Evolutionary conservation across 2,888 invertebrate species (phyloP), one percentile per base, ranked within the genome.

Genomic region (Tetropium fuscum): DNA sequence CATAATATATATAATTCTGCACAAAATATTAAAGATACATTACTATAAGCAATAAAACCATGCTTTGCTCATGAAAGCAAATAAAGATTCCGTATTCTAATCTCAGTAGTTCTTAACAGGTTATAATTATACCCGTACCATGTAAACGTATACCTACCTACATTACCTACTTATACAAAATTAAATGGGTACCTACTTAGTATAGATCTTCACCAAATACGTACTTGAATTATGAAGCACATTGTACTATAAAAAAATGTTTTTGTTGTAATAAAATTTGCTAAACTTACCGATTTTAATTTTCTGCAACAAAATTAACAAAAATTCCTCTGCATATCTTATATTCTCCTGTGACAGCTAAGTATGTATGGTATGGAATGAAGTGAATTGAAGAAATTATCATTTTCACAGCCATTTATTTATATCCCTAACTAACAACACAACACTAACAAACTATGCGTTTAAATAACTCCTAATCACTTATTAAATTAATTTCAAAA

Each of bases 231-330:
- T 16, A 40, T 40, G 10, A 38, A 25, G 40, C 51, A 40, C 51
- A 40, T 27, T 13, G 38, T 51, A 25, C 27, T 27, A 8, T 40
- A 40, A 40, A 40, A 51, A 48, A 27, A 38, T 47, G 30, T 51
- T 51, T 51, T 51, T 51, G 51, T 51, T 51, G 38, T 51, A 51
- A 51, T 51, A 51, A 51, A 48, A 51, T n/a, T n/a, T n/a, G n/a
- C n/a, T n/a, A n/a, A n/a, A n/a, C n/a, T n/a, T n/a, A n/a, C n/a
- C n/a, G n/a, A n/a, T n/a, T n/a, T n/a, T n/a, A n/a, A n/a, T n/a
- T n/a, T n/a, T n/a, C n/a, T n/a, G n/a, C n/a, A n/a, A n/a, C n/a
- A n/a, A n/a, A n/a, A n/a, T n/a, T n/a, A n/a, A n/a, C n/a, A n/a
- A n/a, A n/a, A n/a, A n/a, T n/a, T n/a, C n/a, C n/a, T n/a, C n/a